Evolutionary conservation across 2,888 invertebrate species (phyloP).

Genomic region (Aleiodes leptofemur): DNA sequence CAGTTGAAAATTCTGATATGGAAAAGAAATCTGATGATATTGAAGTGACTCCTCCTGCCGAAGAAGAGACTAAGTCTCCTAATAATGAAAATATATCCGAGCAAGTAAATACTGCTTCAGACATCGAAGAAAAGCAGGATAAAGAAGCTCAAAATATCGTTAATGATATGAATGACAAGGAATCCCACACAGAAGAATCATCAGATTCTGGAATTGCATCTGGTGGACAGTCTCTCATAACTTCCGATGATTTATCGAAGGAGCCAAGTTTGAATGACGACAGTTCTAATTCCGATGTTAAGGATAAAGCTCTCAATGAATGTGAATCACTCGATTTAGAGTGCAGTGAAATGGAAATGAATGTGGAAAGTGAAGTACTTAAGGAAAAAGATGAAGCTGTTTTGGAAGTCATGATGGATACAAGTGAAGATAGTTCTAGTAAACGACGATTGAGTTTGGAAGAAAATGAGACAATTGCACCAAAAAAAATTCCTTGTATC

Average conservation of each 20-base stretch:
- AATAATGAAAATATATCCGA: not conserved
- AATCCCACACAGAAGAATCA: not conserved
- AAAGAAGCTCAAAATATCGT: not conserved
- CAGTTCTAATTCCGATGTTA: not conserved
- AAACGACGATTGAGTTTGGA: conserved; percentile 9
- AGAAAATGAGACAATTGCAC: not conserved
- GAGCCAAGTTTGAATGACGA: not conserved
- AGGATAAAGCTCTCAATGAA: conserved; percentile 10
- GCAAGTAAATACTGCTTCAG: not conserved
- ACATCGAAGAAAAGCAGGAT: not conserved
- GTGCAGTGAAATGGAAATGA: not conserved
- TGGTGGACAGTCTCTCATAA: not conserved
- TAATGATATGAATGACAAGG: not conserved
- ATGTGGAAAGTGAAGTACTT: not conserved
- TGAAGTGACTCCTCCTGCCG: not conserved
- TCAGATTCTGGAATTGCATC: not conserved
- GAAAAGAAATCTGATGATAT: too few relatives aligned
- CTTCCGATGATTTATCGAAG: not conserved
- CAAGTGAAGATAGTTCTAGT: not conserved
- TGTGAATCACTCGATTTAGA: conserved; percentile 43
- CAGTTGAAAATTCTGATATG: too few relatives aligned
- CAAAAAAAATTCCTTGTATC: not conserved
- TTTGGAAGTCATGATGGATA: not conserved
- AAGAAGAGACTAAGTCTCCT: too few relatives aligned
- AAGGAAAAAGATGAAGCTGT: not conserved